These are phyloP conservation scores for Hemibagrus guttatus DNA, from an alignment of 2,797 vertebrate species.

Conservation along the genomic window DNA sequence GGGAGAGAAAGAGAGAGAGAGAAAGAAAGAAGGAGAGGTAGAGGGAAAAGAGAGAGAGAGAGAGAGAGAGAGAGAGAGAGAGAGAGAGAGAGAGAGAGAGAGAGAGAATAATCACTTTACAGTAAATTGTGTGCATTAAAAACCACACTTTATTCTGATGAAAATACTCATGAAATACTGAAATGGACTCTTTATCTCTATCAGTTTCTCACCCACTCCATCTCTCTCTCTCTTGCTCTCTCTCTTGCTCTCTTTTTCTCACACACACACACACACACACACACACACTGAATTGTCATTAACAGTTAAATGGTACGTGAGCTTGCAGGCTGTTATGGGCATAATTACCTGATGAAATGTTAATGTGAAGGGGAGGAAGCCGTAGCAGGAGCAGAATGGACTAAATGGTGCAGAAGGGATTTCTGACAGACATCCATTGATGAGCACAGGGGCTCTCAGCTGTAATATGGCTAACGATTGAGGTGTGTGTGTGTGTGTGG, in stretches of 20 bases:
- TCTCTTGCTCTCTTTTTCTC: neutral
- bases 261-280: no score
- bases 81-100: conserved; percentile 26
- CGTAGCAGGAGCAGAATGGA: conserved; percentile 55
- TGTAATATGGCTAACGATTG: conserved; percentile 20
- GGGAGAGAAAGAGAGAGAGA: no score
- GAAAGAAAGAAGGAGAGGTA: no score
- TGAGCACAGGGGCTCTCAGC: conserved; percentile 26
- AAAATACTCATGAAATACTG: conserved; percentile 10
- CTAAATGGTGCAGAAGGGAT: conserved; percentile 64
- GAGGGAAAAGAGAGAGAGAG: no score
- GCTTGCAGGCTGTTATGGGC: conserved; percentile 56
- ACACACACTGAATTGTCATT: conserved; percentile 51
- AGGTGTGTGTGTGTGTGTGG: conserved; percentile 24
- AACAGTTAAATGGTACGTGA: conserved; percentile 59
- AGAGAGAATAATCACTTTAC: conserved; percentile 52
- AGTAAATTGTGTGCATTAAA: conserved; percentile 43
- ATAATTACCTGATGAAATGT: conserved; percentile 72
- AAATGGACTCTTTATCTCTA: conserved; percentile 16
- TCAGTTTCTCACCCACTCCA: neutral
- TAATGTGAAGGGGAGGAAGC: conserved; percentile 61
- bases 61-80: neutral
- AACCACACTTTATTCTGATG: conserved; percentile 17
- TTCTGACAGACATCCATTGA: conserved; percentile 60
- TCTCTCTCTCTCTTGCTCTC: neutral